Evolutionary conservation across 2,888 invertebrate species (phyloP).

Genomic region (Dioctria rufipes): DNA sequence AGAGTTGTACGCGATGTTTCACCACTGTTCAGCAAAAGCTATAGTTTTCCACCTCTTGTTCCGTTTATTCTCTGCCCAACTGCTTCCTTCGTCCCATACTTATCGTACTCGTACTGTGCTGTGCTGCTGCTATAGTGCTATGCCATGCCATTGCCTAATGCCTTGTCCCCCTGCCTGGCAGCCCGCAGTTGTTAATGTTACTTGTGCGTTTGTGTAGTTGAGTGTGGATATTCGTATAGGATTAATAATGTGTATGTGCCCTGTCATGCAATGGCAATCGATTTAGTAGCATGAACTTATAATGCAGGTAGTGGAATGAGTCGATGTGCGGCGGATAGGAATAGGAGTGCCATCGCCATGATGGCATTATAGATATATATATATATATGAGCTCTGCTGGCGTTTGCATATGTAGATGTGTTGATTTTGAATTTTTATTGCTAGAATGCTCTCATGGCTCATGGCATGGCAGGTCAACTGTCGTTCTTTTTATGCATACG

Average conservation of each 20-base stretch:
- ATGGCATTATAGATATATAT: neutral
- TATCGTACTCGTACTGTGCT: neutral
- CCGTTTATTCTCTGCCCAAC: neutral
- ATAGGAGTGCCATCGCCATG: conserved; percentile 26
- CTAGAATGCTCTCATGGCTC: conserved; percentile 7
- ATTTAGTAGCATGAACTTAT: conserved; percentile 50
- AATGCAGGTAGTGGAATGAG: conserved; percentile 11
- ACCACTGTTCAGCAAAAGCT: conserved; percentile 11
- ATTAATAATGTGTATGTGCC: conserved; percentile 41
- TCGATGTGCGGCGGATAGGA: neutral
- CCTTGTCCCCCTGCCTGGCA: conserved; percentile 11
- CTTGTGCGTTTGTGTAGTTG: neutral
- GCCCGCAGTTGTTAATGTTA: neutral
- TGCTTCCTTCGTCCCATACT: neutral
- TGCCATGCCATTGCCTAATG: conserved; percentile 9
- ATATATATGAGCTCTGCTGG: neutral
- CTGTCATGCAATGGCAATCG: conserved; percentile 51
- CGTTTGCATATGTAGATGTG: neutral
- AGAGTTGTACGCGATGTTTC: no score
- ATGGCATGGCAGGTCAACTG: conserved; percentile 36
- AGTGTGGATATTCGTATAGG: neutral
- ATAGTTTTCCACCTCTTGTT: conserved; percentile 9
- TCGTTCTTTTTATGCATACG: conserved; percentile 16
- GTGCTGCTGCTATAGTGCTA: neutral
- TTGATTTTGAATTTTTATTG: conserved; percentile 41